These are phyloP conservation scores for Phymastichus coffea DNA, from an alignment of 1,140 invertebrate genomes.

Conservation along the genomic window DNA sequence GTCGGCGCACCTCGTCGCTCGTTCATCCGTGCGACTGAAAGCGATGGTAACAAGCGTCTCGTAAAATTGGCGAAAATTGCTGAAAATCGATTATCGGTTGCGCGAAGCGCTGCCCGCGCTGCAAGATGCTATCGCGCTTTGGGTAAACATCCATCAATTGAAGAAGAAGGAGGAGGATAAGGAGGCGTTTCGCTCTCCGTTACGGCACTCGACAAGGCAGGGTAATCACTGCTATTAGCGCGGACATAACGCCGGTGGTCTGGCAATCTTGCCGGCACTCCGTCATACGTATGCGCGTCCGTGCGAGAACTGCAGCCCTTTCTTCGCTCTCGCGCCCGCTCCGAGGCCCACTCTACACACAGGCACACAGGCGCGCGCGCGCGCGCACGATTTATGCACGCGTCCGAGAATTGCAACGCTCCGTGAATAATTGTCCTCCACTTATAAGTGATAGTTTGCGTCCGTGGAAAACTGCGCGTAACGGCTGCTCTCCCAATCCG, in stretches of 20 bases:
- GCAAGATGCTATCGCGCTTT: no score
- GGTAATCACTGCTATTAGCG: conserved; percentile 57
- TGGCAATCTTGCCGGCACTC: conserved; percentile 31
- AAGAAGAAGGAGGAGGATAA: conserved; percentile 33
- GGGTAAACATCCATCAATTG: conserved; percentile 54
- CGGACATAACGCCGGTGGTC: conserved; percentile 57
- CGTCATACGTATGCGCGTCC: neutral
- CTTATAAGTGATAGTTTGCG: conserved; percentile 23
- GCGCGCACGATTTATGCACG: neutral
- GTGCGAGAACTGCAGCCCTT: no score
- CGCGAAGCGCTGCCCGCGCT: no score
- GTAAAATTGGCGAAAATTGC: conserved; percentile 14
- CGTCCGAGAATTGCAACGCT: neutral
- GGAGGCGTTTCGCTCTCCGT: no score
- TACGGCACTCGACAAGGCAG: no score
- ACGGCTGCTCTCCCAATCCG: conserved; percentile 6
- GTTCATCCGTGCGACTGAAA: neutral
- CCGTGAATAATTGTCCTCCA: conserved; percentile 20
- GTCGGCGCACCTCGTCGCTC: no score
- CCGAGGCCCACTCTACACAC: neutral
- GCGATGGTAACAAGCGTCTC: neutral
- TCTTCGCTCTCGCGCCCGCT: no score
- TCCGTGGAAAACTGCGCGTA: conserved; percentile 20
- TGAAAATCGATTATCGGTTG: conserved; percentile 12
- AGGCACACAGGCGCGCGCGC: neutral